These are phyloP conservation scores for Tridacna gigas DNA, from an alignment of 2,888 invertebrate genomes.

Conservation along the genomic window DNA sequence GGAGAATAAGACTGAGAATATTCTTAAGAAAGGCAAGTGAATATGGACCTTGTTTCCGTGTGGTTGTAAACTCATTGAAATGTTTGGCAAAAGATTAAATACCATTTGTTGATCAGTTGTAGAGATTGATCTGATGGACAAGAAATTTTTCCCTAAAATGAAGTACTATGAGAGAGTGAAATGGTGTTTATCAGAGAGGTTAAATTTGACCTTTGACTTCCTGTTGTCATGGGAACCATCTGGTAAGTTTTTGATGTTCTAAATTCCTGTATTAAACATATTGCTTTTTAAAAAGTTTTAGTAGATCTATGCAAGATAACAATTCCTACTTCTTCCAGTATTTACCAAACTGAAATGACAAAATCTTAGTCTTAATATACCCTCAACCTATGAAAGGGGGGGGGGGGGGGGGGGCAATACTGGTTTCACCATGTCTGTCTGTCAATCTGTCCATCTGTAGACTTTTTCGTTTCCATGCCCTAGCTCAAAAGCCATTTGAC, in stretches of 20 bases:
- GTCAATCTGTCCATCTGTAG: too few species aligned
- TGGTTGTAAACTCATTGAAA: too few species aligned
- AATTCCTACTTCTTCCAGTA: not conserved
- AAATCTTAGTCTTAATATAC: not conserved
- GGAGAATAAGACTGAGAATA: too few species aligned
- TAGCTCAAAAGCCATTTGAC: too few species aligned
- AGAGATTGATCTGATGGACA: slow-evolving; percentile 69
- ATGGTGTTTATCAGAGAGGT: slow-evolving; percentile 73
- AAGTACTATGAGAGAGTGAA: slow-evolving; percentile 78
- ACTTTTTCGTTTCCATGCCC: too few species aligned
- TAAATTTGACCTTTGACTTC: slow-evolving; percentile 71
- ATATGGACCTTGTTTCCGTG: too few species aligned
- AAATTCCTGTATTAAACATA: not conserved
- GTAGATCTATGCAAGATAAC: not conserved
- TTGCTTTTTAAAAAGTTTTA: not conserved
- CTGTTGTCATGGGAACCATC: slow-evolving; percentile 77
- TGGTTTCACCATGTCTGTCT: too few species aligned
- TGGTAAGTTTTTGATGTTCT: slow-evolving; percentile 61
- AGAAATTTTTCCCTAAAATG: slow-evolving; percentile 76
- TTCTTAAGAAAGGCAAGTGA: too few species aligned
- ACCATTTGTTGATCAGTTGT: slow-evolving; percentile 68
- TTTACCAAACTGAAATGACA: not conserved
- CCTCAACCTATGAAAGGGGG: too few species aligned
- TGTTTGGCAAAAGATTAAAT: too few species aligned
- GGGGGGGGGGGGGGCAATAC: too few species aligned